Evolutionary conservation across 2,888 invertebrate species (phyloP), one percentile per base, ranked within the genome.

Genomic region (Chaitophorus viminalis): DNA sequence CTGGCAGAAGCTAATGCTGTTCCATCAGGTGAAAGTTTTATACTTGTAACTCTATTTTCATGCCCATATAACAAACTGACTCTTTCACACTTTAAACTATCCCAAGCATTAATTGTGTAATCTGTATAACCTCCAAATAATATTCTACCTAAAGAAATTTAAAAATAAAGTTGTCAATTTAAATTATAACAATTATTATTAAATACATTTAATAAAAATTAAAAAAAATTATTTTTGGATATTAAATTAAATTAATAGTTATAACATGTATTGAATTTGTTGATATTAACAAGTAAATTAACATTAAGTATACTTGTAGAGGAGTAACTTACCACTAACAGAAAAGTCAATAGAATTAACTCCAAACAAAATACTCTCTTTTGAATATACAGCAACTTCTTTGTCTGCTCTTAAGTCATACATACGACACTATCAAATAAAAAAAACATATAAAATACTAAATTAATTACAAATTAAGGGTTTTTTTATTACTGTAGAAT

Each of bases 81-180:
- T 89, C 99, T 94, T 90, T 94, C 94, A 90, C 97, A 97, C 91
- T 99, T 99, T 89, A 99, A 93, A 68, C 98, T 97, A 92, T 99
- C 99, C 99, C 99, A 99, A 65, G 98, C 96, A 92, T 98, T 98
- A 85, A 99, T 97, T 65, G 98, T 99, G 92, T 99, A 98, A 93
- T 99, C 99, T 92, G 98, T 97, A 93, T 99, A 99, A 89, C 99
- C 99, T 90, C 99, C 98, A 93, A 99, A 99, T 90, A 99, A 93
- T 89, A 99, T 93, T 31, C 99, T 96, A 36, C 97, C 96, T 95
- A 91, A 65, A 91, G n/a, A 90, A 89, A 39, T 11, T 29, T n/a
- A 18, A 31, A 70, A 70, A 29, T 2, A 17, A 70, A 70, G 11
- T 31, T 4, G 1, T 31, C 5, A 72, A 72, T 72, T 33, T 72